Base-by-base conservation (phyloP, 2,113 vertebrate species). In the Pygoscelis adeliae region DNA sequence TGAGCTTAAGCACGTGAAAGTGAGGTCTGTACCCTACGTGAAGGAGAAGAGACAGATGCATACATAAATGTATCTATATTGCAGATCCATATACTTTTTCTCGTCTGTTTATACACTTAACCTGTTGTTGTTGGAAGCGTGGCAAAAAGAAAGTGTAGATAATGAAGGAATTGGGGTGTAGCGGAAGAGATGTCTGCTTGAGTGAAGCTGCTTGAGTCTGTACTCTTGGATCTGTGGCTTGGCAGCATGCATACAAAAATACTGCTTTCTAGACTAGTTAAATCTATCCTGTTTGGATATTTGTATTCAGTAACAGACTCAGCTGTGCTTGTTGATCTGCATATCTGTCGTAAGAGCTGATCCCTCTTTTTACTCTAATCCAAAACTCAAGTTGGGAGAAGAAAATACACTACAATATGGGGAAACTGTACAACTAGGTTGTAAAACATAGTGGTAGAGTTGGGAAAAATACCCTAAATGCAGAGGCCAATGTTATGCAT, bases 391-490 rank as follows among this genome's bases (percentile, higher is more conserved):
- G 25, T 0, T 36, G 27, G 15, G 84, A 76, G 61, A 82, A 52
- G 36, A 91, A 87, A 93, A 58, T 69, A 22, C 2, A 20, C 47
- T 58, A 66, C 32, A 44, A 1, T 53, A 29, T 52, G 40, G n/a
- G 61, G 49, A 77, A 83, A 49, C 58, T 69, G 40, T 89, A 49
- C 18, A 62, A 46, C 44, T 22, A 21, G n/a, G 49, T 90, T 73
- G 78, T 82, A 83, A 90, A 90, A 93, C 44, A 36, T 2, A 53
- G 66, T 70, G 74, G 46, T 62, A 13, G 49, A 53, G 40, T 52
- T 89, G 82, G 66, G 50, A 83, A 89, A 96, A 94, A 58, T 29
- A n/a, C 58, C 67, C 11, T 85, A 62, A 69, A 88, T 90, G 49
- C 78, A 83, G 84, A 93, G 69, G 52, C 87, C 9, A 6, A 1